These are phyloP conservation scores for Melanotaenia pygmaea DNA, from an alignment of 2,797 vertebrate species.

Conservation along the genomic window DNA sequence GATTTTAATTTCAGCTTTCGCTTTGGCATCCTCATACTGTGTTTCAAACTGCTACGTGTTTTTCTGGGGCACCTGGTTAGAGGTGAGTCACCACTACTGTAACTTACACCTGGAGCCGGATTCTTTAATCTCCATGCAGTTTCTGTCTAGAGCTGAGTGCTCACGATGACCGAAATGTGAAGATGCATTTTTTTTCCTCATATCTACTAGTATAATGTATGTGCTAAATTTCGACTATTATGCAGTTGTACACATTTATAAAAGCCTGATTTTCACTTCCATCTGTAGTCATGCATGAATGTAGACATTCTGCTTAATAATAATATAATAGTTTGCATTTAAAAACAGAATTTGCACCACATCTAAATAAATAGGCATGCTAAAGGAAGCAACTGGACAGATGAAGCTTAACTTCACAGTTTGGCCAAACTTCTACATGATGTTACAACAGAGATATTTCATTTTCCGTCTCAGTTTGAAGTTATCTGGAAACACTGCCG, in stretches of 20 bases:
- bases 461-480: too few relatives aligned
- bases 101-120: background rate
- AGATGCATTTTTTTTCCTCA: background rate
- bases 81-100: background rate
- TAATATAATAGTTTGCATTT: slow-evolving; percentile 1
- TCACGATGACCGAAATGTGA: background rate
- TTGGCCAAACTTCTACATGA: too few relatives aligned
- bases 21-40: background rate
- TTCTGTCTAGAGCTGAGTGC: background rate
- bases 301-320: background rate
- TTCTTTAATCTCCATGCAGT: background rate
- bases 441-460: too few relatives aligned
- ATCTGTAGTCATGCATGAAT: slow-evolving; percentile 2
- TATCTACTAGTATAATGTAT: background rate
- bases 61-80: background rate
- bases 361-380: too few relatives aligned
- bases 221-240: background rate
- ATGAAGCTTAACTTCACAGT: background rate
- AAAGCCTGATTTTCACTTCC: slow-evolving; percentile 2
- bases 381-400: background rate
- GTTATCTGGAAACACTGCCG: background rate
- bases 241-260: background rate
- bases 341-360: too few relatives aligned
- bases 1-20: background rate
- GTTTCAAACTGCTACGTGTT: background rate